Base-by-base conservation (phyloP, 2,888 invertebrate genomes). In the Eupithecia pulchellata region DNA sequence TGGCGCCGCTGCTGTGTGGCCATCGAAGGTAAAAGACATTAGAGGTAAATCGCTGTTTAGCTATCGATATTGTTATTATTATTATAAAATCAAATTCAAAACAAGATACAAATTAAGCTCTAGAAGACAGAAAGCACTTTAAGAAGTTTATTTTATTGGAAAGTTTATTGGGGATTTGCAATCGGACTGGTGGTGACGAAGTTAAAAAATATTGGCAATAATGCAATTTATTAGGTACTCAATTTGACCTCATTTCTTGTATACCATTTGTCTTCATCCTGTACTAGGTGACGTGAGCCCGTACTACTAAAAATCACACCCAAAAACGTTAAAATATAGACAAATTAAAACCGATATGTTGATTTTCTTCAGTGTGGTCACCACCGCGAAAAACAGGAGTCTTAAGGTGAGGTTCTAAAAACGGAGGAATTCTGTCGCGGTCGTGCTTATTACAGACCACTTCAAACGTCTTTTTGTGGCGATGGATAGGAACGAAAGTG, bases 361-460 rank as follows among this genome's bases (percentile, higher is more conserved):
- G 0, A 2, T 17, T 57, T 57, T 17, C 29, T 29, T 29, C 57
- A 29, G 9, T 30, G 34, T 61, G 61, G 61, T 20, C 61, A 32
- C 34, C 20, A 61, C 61, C n/a, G 34, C 25, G 13, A 5, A n/a
- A 60, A 34, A 61, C 34, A 5, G 6, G 25, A 20, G 34, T 61
- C 32, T 61, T 34, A 93, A 92, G 92, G 92, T 89, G 89, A 90
- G 88, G 87, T 89, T 90, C 88, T 89, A 85, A 86, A 91, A 90
- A 83, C 87, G 86, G 86, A 81, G 91, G 85, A 89, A 90, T 87
- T 91, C 89, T 92, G 93, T 93, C 93, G 92, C 90, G 89, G 88
- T 85, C 84, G 88, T 91, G 87, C 90, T 91, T 91, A 90, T 89
- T 91, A 91, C 89, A 86, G 86, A 86, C 92, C 93, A 92, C 92